A percentile compares a stretch with the other conserved stretches of the same genome.
Evolutionary conservation across 2,888 invertebrate genomes (phyloP).

Genomic region (Mimumesa dahlbomi): DNA sequence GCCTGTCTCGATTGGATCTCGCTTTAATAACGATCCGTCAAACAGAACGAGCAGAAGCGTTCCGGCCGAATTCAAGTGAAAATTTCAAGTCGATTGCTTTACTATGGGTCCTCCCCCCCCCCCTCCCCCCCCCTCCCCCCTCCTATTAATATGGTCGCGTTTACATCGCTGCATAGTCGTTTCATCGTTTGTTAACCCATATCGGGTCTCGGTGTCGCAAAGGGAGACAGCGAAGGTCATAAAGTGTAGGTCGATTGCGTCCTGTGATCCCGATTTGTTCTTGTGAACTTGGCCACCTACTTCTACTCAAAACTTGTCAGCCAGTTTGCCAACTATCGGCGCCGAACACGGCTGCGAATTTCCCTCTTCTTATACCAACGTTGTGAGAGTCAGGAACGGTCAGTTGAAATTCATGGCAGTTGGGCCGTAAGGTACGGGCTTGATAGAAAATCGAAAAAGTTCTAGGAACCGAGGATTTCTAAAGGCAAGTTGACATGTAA

Average conservation of each 20-base stretch:
- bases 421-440: conserved; percentile 20
- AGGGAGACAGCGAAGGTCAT: conserved; percentile 38
- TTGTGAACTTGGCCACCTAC: conserved; percentile 61
- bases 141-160: too few species aligned
- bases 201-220: too few species aligned
- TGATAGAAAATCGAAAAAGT: conserved; percentile 47
- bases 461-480: conserved; percentile 2
- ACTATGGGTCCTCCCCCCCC: too few species aligned
- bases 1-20: conserved; percentile 33
- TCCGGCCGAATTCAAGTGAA: conserved; percentile 16
- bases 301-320: conserved; percentile 61
- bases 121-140: too few species aligned
- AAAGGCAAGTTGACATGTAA: conserved; percentile 6
- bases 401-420: conserved; percentile 42
- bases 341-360: conserved; percentile 26
- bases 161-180: too few species aligned
- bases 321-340: conserved; percentile 62
- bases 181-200: too few species aligned
- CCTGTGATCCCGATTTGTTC: conserved; percentile 39
- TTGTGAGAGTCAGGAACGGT: conserved; percentile 46
- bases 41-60: conserved; percentile 38
- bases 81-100: conserved; percentile 33
- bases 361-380: conserved; percentile 19
- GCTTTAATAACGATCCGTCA: conserved; percentile 57
- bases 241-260: conserved; percentile 33